A percentile compares a stretch with the other conserved stretches of the same genome.
Evolutionary conservation across 1,140 invertebrate genomes (phyloP).

Genomic region (Lordiphosa stackelbergi): DNA sequence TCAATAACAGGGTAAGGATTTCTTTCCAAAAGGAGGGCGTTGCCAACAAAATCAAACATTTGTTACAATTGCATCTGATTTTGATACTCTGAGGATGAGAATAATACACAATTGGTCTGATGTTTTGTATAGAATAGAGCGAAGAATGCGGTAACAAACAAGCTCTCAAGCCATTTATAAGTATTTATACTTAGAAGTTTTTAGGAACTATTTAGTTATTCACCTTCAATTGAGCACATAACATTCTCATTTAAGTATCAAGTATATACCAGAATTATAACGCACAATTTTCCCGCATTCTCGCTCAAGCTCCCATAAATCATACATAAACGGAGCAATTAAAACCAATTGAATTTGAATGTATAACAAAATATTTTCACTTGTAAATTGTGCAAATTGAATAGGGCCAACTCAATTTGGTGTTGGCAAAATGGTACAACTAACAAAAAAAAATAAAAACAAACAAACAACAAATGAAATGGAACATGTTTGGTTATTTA

Average conservation of each 20-base stretch:
- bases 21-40: constrained; percentile 13
- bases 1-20: constrained; percentile 19
- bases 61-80: constrained; percentile 8
- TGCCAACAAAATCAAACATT: constrained; percentile 32
- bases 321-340: constrained; percentile 7
- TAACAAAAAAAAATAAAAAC: not conserved
- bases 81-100: too few species aligned
- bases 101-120: too few species aligned
- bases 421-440: constrained; percentile 8
- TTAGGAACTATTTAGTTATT: too few species aligned
- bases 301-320: constrained; percentile 5
- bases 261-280: too few species aligned
- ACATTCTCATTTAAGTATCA: too few species aligned
- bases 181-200: too few species aligned
- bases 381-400: constrained; percentile 38
- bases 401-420: constrained; percentile 44
- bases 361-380: constrained; percentile 29
- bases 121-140: too few species aligned
- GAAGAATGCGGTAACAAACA: too few species aligned
- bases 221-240: too few species aligned
- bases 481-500: constrained; percentile 23
- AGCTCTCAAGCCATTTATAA: too few species aligned
- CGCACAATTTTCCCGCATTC: not conserved
- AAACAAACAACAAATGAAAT: constrained; percentile 4
- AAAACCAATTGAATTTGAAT: constrained; percentile 19